Conservation (phyloP, 2,888 invertebrate genomes). For the Dioctria rufipes region DNA sequence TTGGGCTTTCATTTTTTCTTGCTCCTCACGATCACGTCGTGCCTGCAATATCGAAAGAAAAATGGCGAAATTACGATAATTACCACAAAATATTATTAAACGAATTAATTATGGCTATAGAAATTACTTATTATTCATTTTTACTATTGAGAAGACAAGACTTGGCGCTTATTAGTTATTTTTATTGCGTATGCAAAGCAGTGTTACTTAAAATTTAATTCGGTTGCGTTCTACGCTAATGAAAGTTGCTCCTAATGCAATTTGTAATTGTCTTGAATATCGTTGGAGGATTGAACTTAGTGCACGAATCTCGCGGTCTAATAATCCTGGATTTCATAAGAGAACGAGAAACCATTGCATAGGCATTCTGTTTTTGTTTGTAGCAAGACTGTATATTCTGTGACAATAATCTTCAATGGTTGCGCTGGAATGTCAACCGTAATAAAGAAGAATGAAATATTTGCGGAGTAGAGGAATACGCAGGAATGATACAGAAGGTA, state of each 20-base stretch:
- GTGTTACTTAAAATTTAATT: background rate
- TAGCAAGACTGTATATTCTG: too few species aligned
- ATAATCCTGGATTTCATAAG: too few species aligned
- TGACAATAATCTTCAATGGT: too few species aligned
- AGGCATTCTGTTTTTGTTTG: too few species aligned
- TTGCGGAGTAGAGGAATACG: too few species aligned
- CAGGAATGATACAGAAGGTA: too few species aligned
- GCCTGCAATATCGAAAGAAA: slow-evolving; percentile 72
- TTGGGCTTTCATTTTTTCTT: slow-evolving; percentile 92
- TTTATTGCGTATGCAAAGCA: slow-evolving; percentile 3
- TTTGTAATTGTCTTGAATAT: slow-evolving; percentile 7
- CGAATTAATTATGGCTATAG: background rate
- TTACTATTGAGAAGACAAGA: background rate
- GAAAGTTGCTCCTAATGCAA: slow-evolving; percentile 18
- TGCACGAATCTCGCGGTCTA: too few species aligned
- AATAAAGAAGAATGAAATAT: too few species aligned
- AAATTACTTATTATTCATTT: slow-evolving; percentile 18
- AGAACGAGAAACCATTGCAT: too few species aligned
- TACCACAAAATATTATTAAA: background rate
- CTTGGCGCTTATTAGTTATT: background rate
- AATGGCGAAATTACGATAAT: slow-evolving; percentile 42
- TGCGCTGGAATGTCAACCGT: too few species aligned
- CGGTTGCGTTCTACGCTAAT: slow-evolving; percentile 14
- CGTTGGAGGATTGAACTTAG: background rate
- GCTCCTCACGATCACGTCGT: slow-evolving; percentile 90